Base-by-base conservation (phyloP, 2,888 invertebrate genomes). In the Taphrorychus bicolor region DNA sequence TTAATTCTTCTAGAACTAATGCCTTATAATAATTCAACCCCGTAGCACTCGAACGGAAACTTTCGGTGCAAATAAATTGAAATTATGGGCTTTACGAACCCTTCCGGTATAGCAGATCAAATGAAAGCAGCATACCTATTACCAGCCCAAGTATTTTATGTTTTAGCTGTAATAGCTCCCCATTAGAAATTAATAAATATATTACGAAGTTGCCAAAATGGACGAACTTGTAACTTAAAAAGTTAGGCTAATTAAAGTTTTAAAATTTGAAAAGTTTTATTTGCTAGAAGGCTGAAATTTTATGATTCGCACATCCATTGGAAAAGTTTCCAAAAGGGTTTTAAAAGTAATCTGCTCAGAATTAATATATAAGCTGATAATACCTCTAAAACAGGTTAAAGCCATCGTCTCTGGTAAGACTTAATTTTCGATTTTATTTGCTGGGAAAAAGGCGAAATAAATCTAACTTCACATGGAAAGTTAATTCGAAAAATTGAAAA, bases 1-100 rank as follows among this genome's bases (percentile, higher is more conserved):
- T 70, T 70, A 70, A 66, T 70, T 63, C 66, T 70, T 63, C 53
- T 51, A 59, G 57, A 70, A 66, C 63, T 66, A 66, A 63, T 66
- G 63, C 66, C 63, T 58, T 59, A 66, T 59, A 70, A 70, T 70
- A 70, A 70, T 63, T 70, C 66, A 66, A 45, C 52, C 40, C 63
- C 51, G 32, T 51, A 56, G 65, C 63, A 69, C 62, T 52, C 57
- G 58, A 66, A 66, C 51, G 41, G 45, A 67, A 67, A 67, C 58
- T 67, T 62, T 67, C 52, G 22, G 51, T 61, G 52, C 45, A 45
- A 59, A 59, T 59, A 66, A 66, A 66, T 60, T 66, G 56, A 49
- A 66, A 66, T 66, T 59, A 66, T 41, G 60, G 54, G 66, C 59
- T 59, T 64, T 40, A 40, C 59, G 45, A 45, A 23, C 58, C 45